phyloP scores from a whole-genome alignment of 2,888 invertebrate genomes.

The Drosophila robusta region DNA sequence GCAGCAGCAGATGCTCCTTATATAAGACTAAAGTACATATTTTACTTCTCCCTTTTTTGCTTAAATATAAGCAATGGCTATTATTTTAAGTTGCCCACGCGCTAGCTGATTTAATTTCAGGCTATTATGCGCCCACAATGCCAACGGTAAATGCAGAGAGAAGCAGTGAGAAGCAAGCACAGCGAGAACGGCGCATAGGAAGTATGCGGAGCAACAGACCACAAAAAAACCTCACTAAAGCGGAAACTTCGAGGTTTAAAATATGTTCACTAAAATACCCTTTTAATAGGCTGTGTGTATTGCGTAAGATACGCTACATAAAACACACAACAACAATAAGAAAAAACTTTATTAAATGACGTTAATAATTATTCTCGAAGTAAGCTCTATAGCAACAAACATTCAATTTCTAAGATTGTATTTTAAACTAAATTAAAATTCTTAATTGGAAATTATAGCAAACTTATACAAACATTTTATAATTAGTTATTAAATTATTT shows the following conservation, averaged over 20 bases:
- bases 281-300: background rate
- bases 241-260: slow-evolving; percentile 18
- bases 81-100: slow-evolving; percentile 80
- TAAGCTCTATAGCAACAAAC: too few species aligned
- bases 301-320: background rate
- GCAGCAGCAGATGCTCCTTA: slow-evolving; percentile 36
- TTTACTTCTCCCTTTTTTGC: slow-evolving; percentile 43
- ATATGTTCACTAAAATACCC: slow-evolving; percentile 16
- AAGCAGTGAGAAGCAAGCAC: slow-evolving; percentile 13
- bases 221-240: slow-evolving; percentile 23
- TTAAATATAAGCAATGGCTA: slow-evolving; percentile 78
- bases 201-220: slow-evolving; percentile 33
- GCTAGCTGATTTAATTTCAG: slow-evolving; percentile 78
- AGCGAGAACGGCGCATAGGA: slow-evolving; percentile 14
- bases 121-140: slow-evolving; percentile 78
- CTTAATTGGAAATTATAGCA: too few species aligned
- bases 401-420: too few species aligned
- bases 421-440: too few species aligned
- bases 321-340: too few species aligned
- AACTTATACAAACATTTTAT: too few species aligned
- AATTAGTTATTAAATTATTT: too few species aligned
- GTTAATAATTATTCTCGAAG: too few species aligned
- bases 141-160: slow-evolving; percentile 62
- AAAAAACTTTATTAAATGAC: too few species aligned
- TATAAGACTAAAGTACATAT: slow-evolving; percentile 63